A percentile compares a stretch with the other conserved stretches of the same genome.
phyloP scores from a whole-genome alignment of 1,140 invertebrate genomes.

The Conus betulinus region DNA sequence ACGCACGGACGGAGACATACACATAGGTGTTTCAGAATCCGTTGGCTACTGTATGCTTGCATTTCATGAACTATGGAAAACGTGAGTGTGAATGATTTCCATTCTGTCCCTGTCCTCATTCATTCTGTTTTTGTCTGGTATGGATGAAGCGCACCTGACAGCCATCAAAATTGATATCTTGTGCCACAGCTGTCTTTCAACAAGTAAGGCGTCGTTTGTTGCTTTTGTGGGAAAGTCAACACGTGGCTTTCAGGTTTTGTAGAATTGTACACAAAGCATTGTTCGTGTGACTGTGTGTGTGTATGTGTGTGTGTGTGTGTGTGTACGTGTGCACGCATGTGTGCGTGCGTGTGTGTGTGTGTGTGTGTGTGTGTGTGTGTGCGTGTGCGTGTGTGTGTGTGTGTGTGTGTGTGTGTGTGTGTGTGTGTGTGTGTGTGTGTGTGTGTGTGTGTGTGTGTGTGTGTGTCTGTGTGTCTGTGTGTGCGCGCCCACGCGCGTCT shows the following conservation, averaged over 20 bases:
- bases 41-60: no score
- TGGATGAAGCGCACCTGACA: no score
- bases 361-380: background rate
- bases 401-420: background rate
- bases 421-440: constrained; percentile 11
- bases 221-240: no score
- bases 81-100: no score
- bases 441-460: background rate
- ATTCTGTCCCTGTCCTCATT: background rate
- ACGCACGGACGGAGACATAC: no score
- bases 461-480: background rate
- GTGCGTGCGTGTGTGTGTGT: background rate
- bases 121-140: background rate
- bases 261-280: background rate
- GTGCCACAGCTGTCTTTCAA: no score
- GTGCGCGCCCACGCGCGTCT: no score
- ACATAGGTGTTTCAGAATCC: no score
- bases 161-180: no score
- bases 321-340: background rate
- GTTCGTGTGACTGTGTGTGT: constrained; percentile 8
- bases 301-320: constrained; percentile 13
- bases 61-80: no score
- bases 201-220: no score
- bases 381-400: background rate
- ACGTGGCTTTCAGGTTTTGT: no score